Evolutionary conservation across 2,113 vertebrate species (phyloP).

Genomic region (human (Homo sapiens)): GRCh38 chr7:137471501-137472000

Average conservation of each 20-base stretch:
- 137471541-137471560: background rate
- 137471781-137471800: background rate
- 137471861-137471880: background rate
- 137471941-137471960: too few relatives aligned
- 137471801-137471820: background rate
- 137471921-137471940: background rate
- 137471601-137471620: background rate
- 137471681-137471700: background rate
- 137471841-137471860: background rate
- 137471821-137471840: background rate
- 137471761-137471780: background rate
- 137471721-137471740: background rate
- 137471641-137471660: background rate
- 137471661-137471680: background rate
- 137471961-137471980: too few relatives aligned
- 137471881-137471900: background rate
- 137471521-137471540: background rate
- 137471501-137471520: background rate
- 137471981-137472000: too few relatives aligned
- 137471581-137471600: background rate
- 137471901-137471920: too few relatives aligned
- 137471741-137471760: background rate
- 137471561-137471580: background rate
- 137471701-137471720: background rate
- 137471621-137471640: background rate